Base-by-base conservation (phyloP, 2,888 invertebrate genomes). In the Eurytoma adleriae region DNA sequence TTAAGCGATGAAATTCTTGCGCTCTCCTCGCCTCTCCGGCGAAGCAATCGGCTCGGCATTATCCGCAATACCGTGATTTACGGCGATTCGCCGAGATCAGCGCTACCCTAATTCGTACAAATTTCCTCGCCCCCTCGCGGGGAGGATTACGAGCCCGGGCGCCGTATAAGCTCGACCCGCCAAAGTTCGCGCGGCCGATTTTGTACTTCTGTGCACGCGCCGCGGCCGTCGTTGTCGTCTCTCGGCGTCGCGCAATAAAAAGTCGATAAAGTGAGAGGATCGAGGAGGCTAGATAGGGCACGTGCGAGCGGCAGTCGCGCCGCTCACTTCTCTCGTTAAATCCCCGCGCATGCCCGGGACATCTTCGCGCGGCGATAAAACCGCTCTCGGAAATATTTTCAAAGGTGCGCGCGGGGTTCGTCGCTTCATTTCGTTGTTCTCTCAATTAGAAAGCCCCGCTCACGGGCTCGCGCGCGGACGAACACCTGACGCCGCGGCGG, bases 221-320 rank as follows among this genome's bases (percentile, higher is more conserved):
- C 16, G 62, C 30, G 13, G 10, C n/a, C 12, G n/a, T 20, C 18
- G 12, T 48, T 40, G 40, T 64, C 61, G 13, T 16, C 73, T 48
- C 66, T 59, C 48, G 48, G 20, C 20, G 27, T 18, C 27, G 69
- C 30, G 20, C n/a, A 67, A 71, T 59, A 66, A 40, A 64, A 59
- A 62, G 64, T 18, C 59, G 66, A 75, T 69, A 75, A 79, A 79
- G 79, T 75, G 79, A 79, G 79, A 79, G 79, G 79, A 79, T 75
- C 79, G 79, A 66, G 79, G 75, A 75, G 66, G 66, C 74, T 10
- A 40, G 79, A 74, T 64, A 75, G 70, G 67, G 66, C 71, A 67
- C 59, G 20, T 56, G 18, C 24, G 52, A 52, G 12, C 71, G 20
- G 16, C 27, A 27, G 18, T 16, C 3, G 18, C 64, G 68, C 78